Percentiles rank a stretch among this genome's conserved stretches.
These are phyloP conservation scores for Otus scops DNA, from an alignment of 2,797 vertebrate genomes.

Conservation along the genomic window DNA sequence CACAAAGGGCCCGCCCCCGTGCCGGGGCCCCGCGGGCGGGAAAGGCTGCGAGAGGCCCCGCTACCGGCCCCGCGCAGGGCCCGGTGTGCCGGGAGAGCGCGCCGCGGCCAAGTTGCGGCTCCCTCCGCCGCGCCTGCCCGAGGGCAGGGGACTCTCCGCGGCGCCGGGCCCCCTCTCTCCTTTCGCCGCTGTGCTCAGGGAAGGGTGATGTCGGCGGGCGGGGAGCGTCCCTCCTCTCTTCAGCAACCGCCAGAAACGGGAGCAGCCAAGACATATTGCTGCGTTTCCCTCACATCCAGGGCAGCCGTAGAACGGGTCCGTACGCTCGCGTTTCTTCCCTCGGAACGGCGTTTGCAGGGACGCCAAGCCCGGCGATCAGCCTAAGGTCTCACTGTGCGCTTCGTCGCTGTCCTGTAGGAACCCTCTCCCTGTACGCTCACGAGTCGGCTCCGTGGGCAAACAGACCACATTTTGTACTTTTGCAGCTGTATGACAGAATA, in stretches of 20 bases:
- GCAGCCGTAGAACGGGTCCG: no score
- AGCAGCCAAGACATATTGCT: no score
- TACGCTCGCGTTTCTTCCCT: not conserved
- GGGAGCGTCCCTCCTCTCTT: no score
- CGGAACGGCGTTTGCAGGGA: not conserved
- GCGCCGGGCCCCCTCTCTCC: not conserved
- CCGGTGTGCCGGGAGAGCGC: not conserved
- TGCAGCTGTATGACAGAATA: not conserved
- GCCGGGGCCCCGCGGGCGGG: not conserved
- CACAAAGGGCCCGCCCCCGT: slow-evolving; percentile 33
- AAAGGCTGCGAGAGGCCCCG: not conserved
- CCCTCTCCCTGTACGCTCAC: rapidly evolving
- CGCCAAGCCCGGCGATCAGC: not conserved
- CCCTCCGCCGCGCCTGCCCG: not conserved
- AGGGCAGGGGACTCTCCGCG: not conserved
- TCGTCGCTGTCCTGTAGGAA: not conserved
- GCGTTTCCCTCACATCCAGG: not conserved
- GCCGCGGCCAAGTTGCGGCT: not conserved
- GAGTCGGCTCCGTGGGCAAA: not conserved
- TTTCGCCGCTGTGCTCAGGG: no score
- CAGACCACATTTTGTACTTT: not conserved
- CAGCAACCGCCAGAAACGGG: not conserved
- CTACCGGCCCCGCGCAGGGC: not conserved
- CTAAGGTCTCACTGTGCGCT: rapidly evolving
- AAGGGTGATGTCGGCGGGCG: not conserved